Base-by-base conservation (phyloP, 2,797 vertebrate species). In the Rhabdomys pumilio region DNA sequence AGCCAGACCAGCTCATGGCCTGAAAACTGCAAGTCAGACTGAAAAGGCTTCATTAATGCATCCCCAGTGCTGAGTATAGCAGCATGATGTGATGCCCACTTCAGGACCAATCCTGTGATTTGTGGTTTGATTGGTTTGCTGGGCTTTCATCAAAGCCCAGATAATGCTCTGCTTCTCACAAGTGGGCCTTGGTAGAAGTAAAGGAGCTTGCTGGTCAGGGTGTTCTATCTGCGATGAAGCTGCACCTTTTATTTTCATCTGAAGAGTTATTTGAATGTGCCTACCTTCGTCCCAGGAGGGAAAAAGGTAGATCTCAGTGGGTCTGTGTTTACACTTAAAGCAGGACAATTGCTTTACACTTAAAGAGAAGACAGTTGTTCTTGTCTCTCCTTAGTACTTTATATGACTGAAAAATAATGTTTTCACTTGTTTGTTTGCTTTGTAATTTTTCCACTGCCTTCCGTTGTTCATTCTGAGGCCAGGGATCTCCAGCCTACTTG, bases 11-110 rank as follows among this genome's bases (percentile, higher is more conserved):
- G 88, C 94, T 92, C 94, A 8, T 81, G 86, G 95, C 90, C 50
- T 65, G 92, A 93, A 97, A 98, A 97, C 88, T 97, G 94, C 96
- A 97, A 98, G 97, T 98, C 97, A 97, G 98, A 95, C 86, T 96
- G 94, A 93, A 96, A 96, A 96, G 94, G 31, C 96, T 97, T 94
- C 89, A 63, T 82, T 83, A 95, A 81, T 96, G 93, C 94, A 91
- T 95, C 93, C 19, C 87, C 83, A 83, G 41, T 57, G 88, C 95
- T 73, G 91, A 93, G 77, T 38, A 34, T 73, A 91, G 93, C 79
- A 92, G 57, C 69, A 31, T 83, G 90, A 83, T 89, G 91, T 41
- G 92, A 94, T 86, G 82, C 94, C 89, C 72, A 63, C 47, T 81
- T 75, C 63, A 67, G 89, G 91, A 84, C 84, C 90, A 89, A 87